phyloP scores from a whole-genome alignment of 2,888 invertebrate species.

The Aphodius sticticus region DNA sequence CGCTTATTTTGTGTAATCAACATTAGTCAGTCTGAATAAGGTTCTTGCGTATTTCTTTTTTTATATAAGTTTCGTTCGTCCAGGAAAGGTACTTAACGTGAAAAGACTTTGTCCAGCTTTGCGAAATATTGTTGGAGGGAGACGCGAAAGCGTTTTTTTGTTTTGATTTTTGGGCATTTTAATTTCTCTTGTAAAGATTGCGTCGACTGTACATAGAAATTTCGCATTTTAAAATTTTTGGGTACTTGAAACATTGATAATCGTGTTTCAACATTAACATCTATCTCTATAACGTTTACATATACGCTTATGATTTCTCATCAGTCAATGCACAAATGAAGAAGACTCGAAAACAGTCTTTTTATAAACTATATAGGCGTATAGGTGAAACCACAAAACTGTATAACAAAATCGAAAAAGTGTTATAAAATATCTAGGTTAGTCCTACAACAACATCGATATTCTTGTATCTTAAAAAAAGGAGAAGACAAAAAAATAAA shows the following conservation, averaged over 20 bases:
- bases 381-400: conserved; percentile 27
- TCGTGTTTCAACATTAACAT: conserved; percentile 27
- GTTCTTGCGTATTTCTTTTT: conserved; percentile 6
- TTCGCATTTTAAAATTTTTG: background rate
- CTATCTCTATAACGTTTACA: conserved; percentile 25
- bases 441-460: conserved; percentile 54
- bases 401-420: conserved; percentile 22
- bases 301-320: conserved; percentile 38
- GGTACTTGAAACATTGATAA: background rate
- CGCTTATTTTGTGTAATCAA: conserved; percentile 14
- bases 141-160: conserved; percentile 30
- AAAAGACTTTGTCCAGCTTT: conserved; percentile 37
- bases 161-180: conserved; percentile 41
- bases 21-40: conserved; percentile 22
- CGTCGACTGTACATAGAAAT: conserved; percentile 21
- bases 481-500: conserved; percentile 30
- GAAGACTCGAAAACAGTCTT: conserved; percentile 45
- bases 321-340: conserved; percentile 59
- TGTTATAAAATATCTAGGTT: conserved; percentile 49
- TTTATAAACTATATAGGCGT: conserved; percentile 29
- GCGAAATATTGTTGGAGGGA: conserved; percentile 49
- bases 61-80: conserved; percentile 51
- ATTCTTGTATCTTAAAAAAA: conserved; percentile 53
- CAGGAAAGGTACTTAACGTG: conserved; percentile 54
- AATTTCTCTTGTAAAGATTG: conserved; percentile 31